Evolutionary conservation across 2,113 vertebrate species (phyloP).

Genomic region (Scopus umbretta): DNA sequence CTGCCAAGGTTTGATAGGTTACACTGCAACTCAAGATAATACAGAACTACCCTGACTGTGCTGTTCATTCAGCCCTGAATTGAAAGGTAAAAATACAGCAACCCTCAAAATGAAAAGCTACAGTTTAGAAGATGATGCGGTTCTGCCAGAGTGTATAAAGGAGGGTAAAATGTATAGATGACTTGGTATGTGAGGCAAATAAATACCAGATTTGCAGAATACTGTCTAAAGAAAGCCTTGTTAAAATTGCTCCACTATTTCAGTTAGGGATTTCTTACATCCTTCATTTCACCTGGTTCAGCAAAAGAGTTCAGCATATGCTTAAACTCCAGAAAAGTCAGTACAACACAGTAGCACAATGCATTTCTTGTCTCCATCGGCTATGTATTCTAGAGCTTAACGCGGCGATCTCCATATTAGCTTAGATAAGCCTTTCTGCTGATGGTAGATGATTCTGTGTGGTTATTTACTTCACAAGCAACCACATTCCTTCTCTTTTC

Average conservation of each 20-base stretch:
- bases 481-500: background rate
- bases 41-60: background rate
- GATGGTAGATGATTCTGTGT: background rate
- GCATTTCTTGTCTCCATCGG: background rate
- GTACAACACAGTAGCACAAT: background rate
- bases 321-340: background rate
- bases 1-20: conserved; percentile 35
- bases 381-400: background rate
- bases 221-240: background rate
- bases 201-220: background rate
- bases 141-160: background rate
- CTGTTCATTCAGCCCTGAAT: conserved; percentile 3
- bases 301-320: background rate
- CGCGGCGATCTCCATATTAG: background rate
- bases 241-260: background rate
- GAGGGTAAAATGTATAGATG: background rate
- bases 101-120: conserved; percentile 33
- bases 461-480: background rate
- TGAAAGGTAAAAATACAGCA: conserved; percentile 47
- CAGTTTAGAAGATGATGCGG: conserved; percentile 29
- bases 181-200: background rate
- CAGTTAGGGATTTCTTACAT: background rate
- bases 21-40: background rate
- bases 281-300: background rate
- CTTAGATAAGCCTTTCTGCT: background rate